Evolutionary conservation across 2,888 invertebrate genomes (phyloP).

Genomic region (Drosophila longiperda): DNA sequence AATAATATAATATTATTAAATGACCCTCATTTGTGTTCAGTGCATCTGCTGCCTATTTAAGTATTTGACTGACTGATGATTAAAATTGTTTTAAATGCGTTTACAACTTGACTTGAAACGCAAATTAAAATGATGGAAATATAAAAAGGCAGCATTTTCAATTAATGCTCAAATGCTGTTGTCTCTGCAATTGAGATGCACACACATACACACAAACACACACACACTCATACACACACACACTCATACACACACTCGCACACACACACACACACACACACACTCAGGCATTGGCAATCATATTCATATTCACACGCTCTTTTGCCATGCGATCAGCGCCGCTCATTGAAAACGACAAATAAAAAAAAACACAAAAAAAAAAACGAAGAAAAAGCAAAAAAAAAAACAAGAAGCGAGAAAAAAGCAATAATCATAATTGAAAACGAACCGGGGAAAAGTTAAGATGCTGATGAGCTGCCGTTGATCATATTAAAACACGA

Average conservation of each 20-base stretch:
- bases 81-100: conserved; percentile 39
- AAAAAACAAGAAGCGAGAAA: conserved; percentile 1
- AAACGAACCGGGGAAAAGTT: conserved; percentile 58
- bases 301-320: conserved; percentile 77
- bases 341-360: conserved; percentile 52
- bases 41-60: conserved; percentile 1
- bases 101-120: conserved; percentile 42
- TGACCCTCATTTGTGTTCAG: conserved; percentile 13
- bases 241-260: background rate
- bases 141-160: conserved; percentile 57
- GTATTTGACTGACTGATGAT: conserved; percentile 49
- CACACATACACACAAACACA: conserved; percentile 3
- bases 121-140: conserved; percentile 62
- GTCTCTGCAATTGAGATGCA: conserved; percentile 64
- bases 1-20: background rate
- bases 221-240: background rate
- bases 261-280: conserved; percentile 28
- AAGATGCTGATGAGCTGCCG: conserved; percentile 79
- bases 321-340: conserved; percentile 73
- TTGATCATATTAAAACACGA: conserved; percentile 78
- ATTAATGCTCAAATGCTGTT: conserved; percentile 68
- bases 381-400: conserved; percentile 1
- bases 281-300: conserved; percentile 13
- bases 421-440: conserved; percentile 54
- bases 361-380: background rate